Base-by-base conservation (phyloP, 2,888 invertebrate species). In the Phania funesta region DNA sequence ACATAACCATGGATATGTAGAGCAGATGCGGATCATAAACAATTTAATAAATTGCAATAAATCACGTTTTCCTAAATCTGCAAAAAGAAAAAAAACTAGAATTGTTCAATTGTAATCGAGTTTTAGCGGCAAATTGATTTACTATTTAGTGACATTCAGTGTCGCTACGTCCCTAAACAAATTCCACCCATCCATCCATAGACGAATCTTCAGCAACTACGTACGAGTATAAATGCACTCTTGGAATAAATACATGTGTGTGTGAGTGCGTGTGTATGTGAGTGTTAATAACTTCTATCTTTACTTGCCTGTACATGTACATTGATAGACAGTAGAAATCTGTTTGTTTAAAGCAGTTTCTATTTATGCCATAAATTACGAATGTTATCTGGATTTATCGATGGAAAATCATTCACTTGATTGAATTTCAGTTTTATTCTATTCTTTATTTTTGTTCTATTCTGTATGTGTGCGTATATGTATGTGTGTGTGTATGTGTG, bases 331-430 rank as follows among this genome's bases (percentile, higher is more conserved):
- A 73, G 67, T 60, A 74, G 77, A 77, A 80, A 77, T 77, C 54
- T 77, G 77, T 77, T 68, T 70, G 70, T 48, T 77, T 77, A 56
- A 70, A 81, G 67, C 81, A 68, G 58, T 62, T 73, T 77, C 60
- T 81, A 81, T 81, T 81, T 81, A 80, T 75, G 84, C 79, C 82
- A 83, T 83, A 84, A 84, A 84, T 84, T 83, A 84, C 80, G 46
- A 75, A 68, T 79, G 80, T 84, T 84, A 84, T 84, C 84, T 80
- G 79, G 77, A 84, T 84, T 84, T 82, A 84, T 84, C 82, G 84
- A 73, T 80, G 76, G 75, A 64, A 78, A 82, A 82, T 84, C 83
- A 84, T 80, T 82, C 82, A 78, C 75, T 84, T 84, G 84, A 84
- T 84, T 84, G 82, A 78, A 73, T 78, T 79, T 84, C 75, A 68